Percentiles rank a stretch among this genome's conserved stretches.
Evolutionary conservation across 2,113 vertebrate species (phyloP).

Genomic region (Xenopus laevis): DNA sequence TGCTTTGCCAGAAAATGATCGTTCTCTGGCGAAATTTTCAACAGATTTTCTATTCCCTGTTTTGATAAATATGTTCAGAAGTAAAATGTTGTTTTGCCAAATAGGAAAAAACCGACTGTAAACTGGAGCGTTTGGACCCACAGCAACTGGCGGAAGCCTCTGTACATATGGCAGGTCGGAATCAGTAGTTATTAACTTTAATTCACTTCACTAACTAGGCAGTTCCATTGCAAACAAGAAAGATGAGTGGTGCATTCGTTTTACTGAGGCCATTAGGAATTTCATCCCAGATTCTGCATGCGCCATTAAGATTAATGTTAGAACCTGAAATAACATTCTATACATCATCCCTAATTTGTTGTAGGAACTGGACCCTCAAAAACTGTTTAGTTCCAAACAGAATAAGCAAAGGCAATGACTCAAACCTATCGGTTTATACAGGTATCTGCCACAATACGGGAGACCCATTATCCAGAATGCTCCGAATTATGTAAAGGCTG

Average conservation of each 20-base stretch:
- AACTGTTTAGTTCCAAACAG: neutral
- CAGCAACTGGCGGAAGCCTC: neutral
- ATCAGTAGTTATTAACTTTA: slow-evolving; percentile 1
- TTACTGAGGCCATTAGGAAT: neutral
- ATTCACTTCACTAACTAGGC: neutral
- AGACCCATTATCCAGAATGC: too few relatives aligned
- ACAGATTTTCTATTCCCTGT: too few relatives aligned
- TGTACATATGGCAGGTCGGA: neutral
- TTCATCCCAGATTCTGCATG: slow-evolving; percentile 1
- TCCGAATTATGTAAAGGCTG: too few relatives aligned
- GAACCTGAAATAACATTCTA: neutral
- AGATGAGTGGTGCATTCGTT: neutral
- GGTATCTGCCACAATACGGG: too few relatives aligned
- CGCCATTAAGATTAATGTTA: slow-evolving; percentile 2
- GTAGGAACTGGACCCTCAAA: neutral
- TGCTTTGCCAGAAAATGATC: too few relatives aligned
- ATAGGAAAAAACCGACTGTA: too few relatives aligned
- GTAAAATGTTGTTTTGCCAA: too few relatives aligned
- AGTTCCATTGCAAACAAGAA: neutral
- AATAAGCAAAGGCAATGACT: too few relatives aligned
- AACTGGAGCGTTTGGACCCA: neutral
- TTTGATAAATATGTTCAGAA: too few relatives aligned
- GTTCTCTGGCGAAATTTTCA: too few relatives aligned
- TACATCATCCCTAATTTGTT: neutral
- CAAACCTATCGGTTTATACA: too few relatives aligned